Evolutionary conservation across 2,888 invertebrate genomes (phyloP).

Genomic region (Tachina fera): DNA sequence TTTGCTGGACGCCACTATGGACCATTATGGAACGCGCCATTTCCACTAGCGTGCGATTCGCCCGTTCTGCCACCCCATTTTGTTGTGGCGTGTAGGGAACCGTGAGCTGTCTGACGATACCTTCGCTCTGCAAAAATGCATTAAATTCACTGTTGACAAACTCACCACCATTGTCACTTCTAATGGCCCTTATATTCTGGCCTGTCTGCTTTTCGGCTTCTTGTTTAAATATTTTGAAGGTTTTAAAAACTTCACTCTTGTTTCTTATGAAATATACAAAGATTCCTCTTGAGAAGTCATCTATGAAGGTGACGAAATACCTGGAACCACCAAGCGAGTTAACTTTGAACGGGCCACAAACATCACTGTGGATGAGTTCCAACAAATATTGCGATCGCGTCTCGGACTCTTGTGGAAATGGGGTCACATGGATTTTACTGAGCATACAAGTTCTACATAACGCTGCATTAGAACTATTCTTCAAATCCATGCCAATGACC

Average conservation of each 20-base stretch:
- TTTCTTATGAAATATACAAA: no score
- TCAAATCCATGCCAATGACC: neutral
- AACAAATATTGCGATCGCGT: neutral
- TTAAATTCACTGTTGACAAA: neutral
- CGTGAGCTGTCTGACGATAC: neutral
- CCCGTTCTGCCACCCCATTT: conserved; percentile 72
- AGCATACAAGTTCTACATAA: neutral
- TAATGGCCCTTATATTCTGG: no score
- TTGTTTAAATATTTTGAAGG: no score
- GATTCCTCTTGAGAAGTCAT: conserved; percentile 20
- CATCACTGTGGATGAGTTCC: conserved; percentile 54
- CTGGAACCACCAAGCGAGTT: conserved; percentile 47
- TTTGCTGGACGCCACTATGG: conserved; percentile 43
- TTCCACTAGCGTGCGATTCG: conserved; percentile 73
- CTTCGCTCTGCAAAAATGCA: neutral
- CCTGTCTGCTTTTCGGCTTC: no score
- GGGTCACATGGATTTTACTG: neutral
- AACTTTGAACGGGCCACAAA: conserved; percentile 56
- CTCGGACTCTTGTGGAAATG: neutral
- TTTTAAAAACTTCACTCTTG: no score
- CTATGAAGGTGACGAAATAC: conserved; percentile 58
- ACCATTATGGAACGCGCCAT: conserved; percentile 75
- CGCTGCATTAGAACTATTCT: neutral
- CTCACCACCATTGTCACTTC: neutral
- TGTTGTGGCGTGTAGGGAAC: conserved; percentile 17